Evolutionary conservation across 1,140 invertebrate genomes (phyloP), one percentile per base, ranked within the genome.

Genomic region (Orchesella cincta): DNA sequence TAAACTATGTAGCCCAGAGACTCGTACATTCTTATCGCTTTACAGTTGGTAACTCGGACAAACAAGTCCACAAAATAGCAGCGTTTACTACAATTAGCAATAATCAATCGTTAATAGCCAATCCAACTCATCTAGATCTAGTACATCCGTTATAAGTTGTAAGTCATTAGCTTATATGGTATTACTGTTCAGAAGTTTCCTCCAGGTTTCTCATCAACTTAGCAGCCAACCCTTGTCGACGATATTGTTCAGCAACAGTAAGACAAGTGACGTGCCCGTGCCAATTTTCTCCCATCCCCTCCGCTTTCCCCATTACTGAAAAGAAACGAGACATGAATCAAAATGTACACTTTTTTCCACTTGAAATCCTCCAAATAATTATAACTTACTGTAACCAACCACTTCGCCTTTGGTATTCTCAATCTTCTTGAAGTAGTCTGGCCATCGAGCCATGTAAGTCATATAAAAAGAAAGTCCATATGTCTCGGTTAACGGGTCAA

Each of bases 51-150:
- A 0, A 98, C 95, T 83, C 98, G 89, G 8, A 99, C 98, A 90
- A 99, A 99, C 18, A 99, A 87, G 86, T 99, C 98, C n/a, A 99
- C 97, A 88, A 99, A 99, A 85, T 95, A 98, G 36, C 94, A 94
- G 70, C 93, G 90, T 87, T 98, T 98, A 83, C 96, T 98, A 85
- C 74, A 90, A 89, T 57, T 14, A 57, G 80, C 82, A 82, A 83
- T 76, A 74, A 79, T 77, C 79, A 33, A 80, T 46, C 39, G 18
- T 5, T 46, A n/a, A 8, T 46, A 33, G 14, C 31, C n/a, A 12
- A 51, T 29, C 39, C 3, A 71, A 26, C 28, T 26, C 36, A 73
- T 39, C 46, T 70, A 62, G 8, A 74, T 51, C n/a, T 12, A 20
- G 26, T 39, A 3, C 23, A 31, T 36, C 18, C 39, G 20, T 46